Conservation (phyloP, 2,888 invertebrate genomes). For the Cataglyphis livida region DNA sequence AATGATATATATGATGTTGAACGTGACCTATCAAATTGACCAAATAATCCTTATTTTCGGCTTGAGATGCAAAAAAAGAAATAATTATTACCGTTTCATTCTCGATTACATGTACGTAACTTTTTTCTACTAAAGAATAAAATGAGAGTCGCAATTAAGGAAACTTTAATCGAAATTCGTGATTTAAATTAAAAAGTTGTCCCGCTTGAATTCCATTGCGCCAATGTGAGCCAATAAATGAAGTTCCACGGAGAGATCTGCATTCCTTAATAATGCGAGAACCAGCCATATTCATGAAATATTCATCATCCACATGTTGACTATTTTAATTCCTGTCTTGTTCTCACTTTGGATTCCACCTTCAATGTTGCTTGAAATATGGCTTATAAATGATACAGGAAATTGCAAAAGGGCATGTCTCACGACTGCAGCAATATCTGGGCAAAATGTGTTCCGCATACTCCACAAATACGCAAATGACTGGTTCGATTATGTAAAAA, state of each 20-base stretch:
- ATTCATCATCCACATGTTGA: conserved; percentile 14
- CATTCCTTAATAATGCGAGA: conserved; percentile 18
- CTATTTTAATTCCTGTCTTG: conserved; percentile 8
- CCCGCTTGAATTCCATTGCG: background rate
- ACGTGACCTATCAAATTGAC: background rate
- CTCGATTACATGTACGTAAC: background rate
- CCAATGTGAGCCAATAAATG: conserved; percentile 22
- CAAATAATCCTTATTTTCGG: background rate
- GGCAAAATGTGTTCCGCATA: background rate
- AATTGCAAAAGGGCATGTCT: background rate
- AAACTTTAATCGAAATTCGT: conserved; percentile 43
- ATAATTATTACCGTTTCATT: background rate
- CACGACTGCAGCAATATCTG: conserved; percentile 3
- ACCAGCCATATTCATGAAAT: conserved; percentile 12
- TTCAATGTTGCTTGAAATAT: background rate
- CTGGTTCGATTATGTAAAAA: conserved; percentile 2
- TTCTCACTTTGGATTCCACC: background rate
- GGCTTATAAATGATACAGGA: background rate
- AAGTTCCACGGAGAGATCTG: conserved; percentile 4
- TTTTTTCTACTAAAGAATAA: conserved; percentile 7
- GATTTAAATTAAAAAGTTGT: conserved; percentile 37
- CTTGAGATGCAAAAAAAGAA: background rate
- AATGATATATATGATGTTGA: background rate
- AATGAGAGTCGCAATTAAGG: background rate
- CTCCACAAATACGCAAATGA: conserved; percentile 9